Conservation (phyloP, 2,113 vertebrate genomes). For the Ia io region DNA sequence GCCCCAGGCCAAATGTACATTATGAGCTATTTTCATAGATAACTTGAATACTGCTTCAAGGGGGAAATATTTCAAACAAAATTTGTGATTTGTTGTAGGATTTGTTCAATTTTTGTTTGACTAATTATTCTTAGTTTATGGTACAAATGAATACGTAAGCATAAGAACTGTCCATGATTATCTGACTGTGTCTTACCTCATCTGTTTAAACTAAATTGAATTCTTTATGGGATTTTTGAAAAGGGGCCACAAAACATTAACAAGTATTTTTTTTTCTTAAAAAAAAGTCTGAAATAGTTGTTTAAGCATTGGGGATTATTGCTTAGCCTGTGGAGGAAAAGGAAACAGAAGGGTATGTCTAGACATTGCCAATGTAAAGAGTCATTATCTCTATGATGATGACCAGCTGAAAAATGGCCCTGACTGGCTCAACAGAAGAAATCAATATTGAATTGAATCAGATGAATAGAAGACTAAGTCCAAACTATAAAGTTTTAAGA, state of each 20-base stretch:
- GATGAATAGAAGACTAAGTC: neutral
- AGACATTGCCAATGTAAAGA: neutral
- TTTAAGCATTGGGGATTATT: neutral
- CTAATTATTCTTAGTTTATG: neutral
- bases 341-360: neutral
- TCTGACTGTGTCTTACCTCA: neutral
- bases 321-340: neutral
- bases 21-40: slow-evolving; percentile 27
- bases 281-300: neutral
- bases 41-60: slow-evolving; percentile 47
- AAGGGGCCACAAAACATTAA: neutral
- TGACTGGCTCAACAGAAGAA: neutral
- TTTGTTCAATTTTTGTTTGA: slow-evolving; percentile 20
- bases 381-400: neutral
- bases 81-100: neutral
- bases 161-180: neutral
- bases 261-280: neutral
- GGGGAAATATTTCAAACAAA: slow-evolving; percentile 27
- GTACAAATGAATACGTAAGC: neutral
- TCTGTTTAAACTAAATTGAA: neutral
- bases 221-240: neutral
- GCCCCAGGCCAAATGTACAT: neutral
- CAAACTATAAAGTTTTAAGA: neutral
- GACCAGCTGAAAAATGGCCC: neutral
- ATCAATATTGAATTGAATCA: neutral